A percentile compares a stretch with the other conserved stretches of the same genome.
Evolutionary conservation across 2,797 vertebrate species (phyloP).

Genomic region (Pseudocheirus occidentalis): DNA sequence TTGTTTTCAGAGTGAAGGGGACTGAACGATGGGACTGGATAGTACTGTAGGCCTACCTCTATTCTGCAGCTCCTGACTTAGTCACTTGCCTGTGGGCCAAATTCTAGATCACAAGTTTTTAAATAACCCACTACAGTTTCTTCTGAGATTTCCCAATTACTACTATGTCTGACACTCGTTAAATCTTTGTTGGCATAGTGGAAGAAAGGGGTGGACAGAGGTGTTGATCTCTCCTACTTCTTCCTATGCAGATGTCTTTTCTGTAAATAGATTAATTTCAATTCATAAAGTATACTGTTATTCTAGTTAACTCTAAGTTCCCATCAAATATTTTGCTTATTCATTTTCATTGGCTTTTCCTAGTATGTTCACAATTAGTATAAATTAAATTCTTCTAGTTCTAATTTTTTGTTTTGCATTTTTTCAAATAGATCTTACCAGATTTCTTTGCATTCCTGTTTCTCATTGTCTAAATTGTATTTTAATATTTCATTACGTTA

Average conservation of each 20-base stretch:
- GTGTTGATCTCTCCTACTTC: too few relatives aligned
- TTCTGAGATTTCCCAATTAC: neutral
- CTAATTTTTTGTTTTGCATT: neutral
- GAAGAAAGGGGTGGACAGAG: too few relatives aligned
- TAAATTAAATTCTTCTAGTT: neutral
- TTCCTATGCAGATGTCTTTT: too few relatives aligned
- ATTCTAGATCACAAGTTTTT: neutral
- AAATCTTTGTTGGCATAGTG: too few relatives aligned
- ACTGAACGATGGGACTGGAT: neutral
- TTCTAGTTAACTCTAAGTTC: neutral
- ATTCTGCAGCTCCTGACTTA: neutral
- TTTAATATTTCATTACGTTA: neutral
- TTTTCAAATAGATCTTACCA: neutral
- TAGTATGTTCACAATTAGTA: neutral
- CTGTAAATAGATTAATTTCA: neutral
- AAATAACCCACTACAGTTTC: neutral
- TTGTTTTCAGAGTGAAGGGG: neutral
- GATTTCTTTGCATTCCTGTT: neutral
- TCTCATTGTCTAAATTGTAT: neutral
- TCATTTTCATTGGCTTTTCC: neutral
- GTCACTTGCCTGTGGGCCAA: neutral
- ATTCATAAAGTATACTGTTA: neutral
- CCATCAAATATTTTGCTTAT: neutral
- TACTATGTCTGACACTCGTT: too few relatives aligned
- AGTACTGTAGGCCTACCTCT: neutral